Evolutionary conservation across 2,797 vertebrate species (phyloP).

Genomic region (Lagodon rhomboides): DNA sequence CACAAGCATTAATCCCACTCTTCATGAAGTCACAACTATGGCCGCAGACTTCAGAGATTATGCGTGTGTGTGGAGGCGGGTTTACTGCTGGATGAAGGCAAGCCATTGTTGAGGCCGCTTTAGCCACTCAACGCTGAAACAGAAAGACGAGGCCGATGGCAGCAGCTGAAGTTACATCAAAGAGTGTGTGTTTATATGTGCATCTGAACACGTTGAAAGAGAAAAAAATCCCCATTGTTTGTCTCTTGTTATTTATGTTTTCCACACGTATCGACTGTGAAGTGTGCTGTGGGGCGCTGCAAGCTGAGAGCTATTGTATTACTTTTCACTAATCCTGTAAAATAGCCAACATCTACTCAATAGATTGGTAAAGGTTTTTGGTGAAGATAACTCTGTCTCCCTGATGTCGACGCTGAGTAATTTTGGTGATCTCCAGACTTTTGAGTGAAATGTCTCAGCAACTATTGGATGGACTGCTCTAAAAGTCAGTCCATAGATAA

Average conservation of each 20-base stretch:
- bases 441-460: not conserved
- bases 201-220: slow-evolving; percentile 24
- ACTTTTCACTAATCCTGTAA: slow-evolving; percentile 10
- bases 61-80: slow-evolving; percentile 26
- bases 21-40: slow-evolving; percentile 72
- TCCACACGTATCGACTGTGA: slow-evolving; percentile 34
- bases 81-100: slow-evolving; percentile 68
- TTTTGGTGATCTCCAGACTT: not conserved
- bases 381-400: not conserved
- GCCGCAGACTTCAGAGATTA: slow-evolving; percentile 41
- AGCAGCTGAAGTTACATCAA: slow-evolving; percentile 63
- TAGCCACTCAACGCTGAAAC: slow-evolving; percentile 51
- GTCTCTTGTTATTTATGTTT: slow-evolving; percentile 46
- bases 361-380: not conserved
- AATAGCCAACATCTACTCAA: not conserved
- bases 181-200: slow-evolving; percentile 21
- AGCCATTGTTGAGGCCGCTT: slow-evolving; percentile 70
- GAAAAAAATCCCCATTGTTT: slow-evolving; percentile 35
- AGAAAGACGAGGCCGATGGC: slow-evolving; percentile 53
- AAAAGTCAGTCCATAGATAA: too few species aligned
- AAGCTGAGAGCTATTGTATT: slow-evolving; percentile 8
- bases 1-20: slow-evolving; percentile 64
- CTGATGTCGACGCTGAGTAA: not conserved
- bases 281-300: slow-evolving; percentile 29
- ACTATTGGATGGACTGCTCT: not conserved